Percentiles rank a stretch among this genome's conserved stretches.
Conservation (phyloP, 2,797 vertebrate genomes). For the Lutjanus campechanus region DNA sequence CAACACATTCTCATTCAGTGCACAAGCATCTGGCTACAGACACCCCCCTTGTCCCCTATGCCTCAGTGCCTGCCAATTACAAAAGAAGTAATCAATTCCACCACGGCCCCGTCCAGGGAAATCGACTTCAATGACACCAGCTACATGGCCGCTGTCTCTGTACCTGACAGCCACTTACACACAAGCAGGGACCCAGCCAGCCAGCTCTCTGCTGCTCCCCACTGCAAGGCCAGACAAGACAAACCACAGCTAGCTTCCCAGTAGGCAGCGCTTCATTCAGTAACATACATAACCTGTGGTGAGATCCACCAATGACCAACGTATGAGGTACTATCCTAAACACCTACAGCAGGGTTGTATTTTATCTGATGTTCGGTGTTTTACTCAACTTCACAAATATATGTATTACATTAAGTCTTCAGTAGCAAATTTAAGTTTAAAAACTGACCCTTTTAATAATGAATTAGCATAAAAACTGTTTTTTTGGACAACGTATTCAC, state of each 20-base stretch:
- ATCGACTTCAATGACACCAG: slow-evolving; percentile 81
- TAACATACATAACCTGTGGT: slow-evolving; percentile 3
- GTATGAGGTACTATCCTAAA: neutral
- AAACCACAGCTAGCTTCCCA: slow-evolving; percentile 15
- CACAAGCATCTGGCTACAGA: slow-evolving; percentile 78
- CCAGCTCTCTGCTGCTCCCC: slow-evolving; percentile 47
- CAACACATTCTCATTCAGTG: slow-evolving; percentile 75
- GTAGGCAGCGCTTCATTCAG: slow-evolving; percentile 14
- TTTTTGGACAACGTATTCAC: neutral
- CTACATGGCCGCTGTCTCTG: slow-evolving; percentile 72
- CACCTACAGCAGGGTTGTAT: neutral
- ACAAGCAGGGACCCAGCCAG: slow-evolving; percentile 42
- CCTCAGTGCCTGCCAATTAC: slow-evolving; percentile 84
- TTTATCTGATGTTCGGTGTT: neutral
- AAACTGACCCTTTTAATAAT: neutral
- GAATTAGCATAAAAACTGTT: neutral
- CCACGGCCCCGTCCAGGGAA: slow-evolving; percentile 74
- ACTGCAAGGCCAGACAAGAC: slow-evolving; percentile 20
- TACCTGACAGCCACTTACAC: slow-evolving; percentile 75
- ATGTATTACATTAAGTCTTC: neutral
- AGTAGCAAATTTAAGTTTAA: neutral
- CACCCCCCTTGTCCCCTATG: slow-evolving; percentile 77
- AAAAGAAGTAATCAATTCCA: slow-evolving; percentile 86
- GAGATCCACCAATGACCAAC: neutral
- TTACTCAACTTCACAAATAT: slow-evolving; percentile 3